A percentile compares a stretch with the other conserved stretches of the same genome.
These are phyloP conservation scores for Mustelus asterias DNA, from an alignment of 2,113 vertebrate species.

Conservation along the genomic window DNA sequence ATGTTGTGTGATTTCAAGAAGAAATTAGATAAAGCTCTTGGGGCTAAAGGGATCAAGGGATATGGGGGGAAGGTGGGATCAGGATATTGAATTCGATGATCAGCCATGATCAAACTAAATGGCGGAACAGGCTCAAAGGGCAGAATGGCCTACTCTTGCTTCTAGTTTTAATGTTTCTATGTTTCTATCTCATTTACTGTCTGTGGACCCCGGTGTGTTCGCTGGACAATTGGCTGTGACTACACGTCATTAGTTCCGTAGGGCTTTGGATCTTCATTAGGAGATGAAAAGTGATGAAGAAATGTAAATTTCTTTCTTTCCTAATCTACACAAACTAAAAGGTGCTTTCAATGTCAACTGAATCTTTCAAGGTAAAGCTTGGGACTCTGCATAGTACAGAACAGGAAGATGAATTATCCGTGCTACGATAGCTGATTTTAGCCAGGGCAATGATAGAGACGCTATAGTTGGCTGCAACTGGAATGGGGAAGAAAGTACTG, in stretches of 20 bases:
- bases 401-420: not conserved
- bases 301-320: not conserved
- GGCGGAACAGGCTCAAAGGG: too few relatives aligned
- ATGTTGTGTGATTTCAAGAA: too few relatives aligned
- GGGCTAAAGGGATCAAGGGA: too few relatives aligned
- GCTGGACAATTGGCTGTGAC: not conserved
- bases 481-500: not conserved
- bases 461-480: not conserved
- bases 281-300: not conserved
- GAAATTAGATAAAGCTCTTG: too few relatives aligned
- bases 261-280: not conserved
- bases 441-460: not conserved
- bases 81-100: too few relatives aligned
- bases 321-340: not conserved
- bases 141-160: too few relatives aligned
- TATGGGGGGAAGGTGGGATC: too few relatives aligned
- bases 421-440: not conserved
- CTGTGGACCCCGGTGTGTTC: not conserved
- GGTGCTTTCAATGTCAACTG: not conserved
- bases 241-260: not conserved
- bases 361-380: not conserved
- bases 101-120: too few relatives aligned
- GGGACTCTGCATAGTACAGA: not conserved
- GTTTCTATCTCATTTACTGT: not conserved
- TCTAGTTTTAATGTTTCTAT: too few relatives aligned